Evolutionary conservation across 2,888 invertebrate species (phyloP), one percentile per base, ranked within the genome.

Genomic region (Xestia xanthographa): DNA sequence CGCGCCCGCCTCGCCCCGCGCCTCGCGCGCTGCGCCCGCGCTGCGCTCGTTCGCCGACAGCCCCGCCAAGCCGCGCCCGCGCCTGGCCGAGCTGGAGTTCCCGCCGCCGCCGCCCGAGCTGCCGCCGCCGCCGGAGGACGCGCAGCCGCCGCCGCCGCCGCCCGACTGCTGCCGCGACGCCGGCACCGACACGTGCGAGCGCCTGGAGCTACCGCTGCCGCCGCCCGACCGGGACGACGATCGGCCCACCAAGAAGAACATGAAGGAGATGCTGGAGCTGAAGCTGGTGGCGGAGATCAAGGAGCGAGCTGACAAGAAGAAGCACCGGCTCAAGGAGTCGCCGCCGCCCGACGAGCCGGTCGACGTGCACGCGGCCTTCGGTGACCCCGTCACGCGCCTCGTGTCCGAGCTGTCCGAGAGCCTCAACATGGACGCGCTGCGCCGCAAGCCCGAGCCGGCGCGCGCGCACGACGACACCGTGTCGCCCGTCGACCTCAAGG

Each of bases 341-440:
- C 97, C 97, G 66, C 94, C 95, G 60, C 91, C 93, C 9, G 89
- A 90, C 29, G 91, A 92, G 66, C 85, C 89, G 50, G 69, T 88
- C 22, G 93, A 92, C 26, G 87, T 89, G 88, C 91, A 89, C 48
- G 88, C 92, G 26, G 92, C 96, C 67, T 96, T 96, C 95, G 96
- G 97, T 83, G 98, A 98, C 93, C 98, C 98, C 0, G 98, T 98
- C 20, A 97, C 98, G 70, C 97, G 98, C 90, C 96, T 99, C 84
- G 98, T 98, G 17, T 98, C 98, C 22, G 99, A 99, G 94, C 97
- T 99, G 72, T 98, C 98, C 69, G 98, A 98, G 93, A 98, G 98
- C 90, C 97, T 98, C 90, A 98, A 98, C 93, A 95, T 98, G 90
- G 98, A 97, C 83, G 94, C 94, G 38, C 88, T 94, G 84, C 97